These are phyloP conservation scores for Tethea ocularis DNA, from an alignment of 2,888 invertebrate species.

Conservation along the genomic window DNA sequence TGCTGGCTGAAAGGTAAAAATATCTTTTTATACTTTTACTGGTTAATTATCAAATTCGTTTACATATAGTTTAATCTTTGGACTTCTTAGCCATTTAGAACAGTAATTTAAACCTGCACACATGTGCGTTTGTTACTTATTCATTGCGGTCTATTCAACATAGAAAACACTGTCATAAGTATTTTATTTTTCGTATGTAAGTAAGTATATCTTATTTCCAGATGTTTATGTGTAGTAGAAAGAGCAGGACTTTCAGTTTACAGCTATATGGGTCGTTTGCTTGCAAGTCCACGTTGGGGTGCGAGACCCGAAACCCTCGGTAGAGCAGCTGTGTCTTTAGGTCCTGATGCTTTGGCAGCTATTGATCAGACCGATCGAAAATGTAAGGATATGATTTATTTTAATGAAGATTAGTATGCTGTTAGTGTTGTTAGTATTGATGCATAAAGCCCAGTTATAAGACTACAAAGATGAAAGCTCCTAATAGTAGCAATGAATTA, in stretches of 20 bases:
- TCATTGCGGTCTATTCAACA: too few relatives aligned
- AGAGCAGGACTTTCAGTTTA: conserved; percentile 92
- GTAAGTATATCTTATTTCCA: conserved; percentile 77
- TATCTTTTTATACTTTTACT: neutral
- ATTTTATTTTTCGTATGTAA: neutral
- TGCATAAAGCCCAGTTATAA: too few relatives aligned
- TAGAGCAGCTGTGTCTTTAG: conserved; percentile 90
- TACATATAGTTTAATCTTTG: too few relatives aligned
- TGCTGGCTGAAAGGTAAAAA: conserved; percentile 91
- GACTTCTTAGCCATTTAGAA: too few relatives aligned
- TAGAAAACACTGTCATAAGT: too few relatives aligned
- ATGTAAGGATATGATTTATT: conserved; percentile 83
- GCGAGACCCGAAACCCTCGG: conserved; percentile 93
- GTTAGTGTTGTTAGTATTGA: neutral
- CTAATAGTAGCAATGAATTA: too few relatives aligned
- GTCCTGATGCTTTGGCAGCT: conserved; percentile 93
- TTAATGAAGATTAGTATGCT: conserved; percentile 9
- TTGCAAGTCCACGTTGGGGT: conserved; percentile 94
- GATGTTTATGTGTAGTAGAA: conserved; percentile 95
- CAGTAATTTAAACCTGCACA: too few relatives aligned
- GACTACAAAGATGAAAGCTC: too few relatives aligned
- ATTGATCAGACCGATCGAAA: conserved; percentile 93
- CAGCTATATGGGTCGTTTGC: conserved; percentile 95
- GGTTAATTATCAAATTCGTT: neutral
- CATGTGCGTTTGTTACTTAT: too few relatives aligned